A percentile compares a stretch with the other conserved stretches of the same genome.
Evolutionary conservation across 2,113 vertebrate species (phyloP).

Genomic region (Marcusenius ussheri): DNA sequence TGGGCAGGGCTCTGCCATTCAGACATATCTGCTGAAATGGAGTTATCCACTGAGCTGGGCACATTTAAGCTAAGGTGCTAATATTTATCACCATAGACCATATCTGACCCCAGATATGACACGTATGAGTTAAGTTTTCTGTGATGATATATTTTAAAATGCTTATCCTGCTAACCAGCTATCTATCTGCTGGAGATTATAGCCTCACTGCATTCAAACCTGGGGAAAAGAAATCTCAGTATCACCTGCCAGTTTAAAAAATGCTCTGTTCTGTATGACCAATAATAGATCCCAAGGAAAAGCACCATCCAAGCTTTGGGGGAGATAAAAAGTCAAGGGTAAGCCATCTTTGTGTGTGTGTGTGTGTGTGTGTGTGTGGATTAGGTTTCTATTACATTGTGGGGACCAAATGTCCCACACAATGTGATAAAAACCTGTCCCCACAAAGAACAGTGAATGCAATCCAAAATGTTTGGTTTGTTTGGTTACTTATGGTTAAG

Average conservation of each 20-base stretch:
- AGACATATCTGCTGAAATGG: neutral
- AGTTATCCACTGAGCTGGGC: neutral
- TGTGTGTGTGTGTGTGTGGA: too few species aligned
- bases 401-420: neutral
- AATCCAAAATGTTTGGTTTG: neutral
- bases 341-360: neutral
- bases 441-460: neutral
- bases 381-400: neutral
- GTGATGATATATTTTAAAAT: neutral
- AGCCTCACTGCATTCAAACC: neutral
- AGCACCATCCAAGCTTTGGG: neutral
- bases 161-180: neutral
- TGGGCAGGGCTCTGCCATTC: neutral
- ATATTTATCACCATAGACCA: neutral
- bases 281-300: neutral
- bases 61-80: neutral
- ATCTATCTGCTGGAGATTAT: neutral
- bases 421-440: neutral
- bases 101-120: neutral
- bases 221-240: neutral
- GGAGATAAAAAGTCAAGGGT: neutral
- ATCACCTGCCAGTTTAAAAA: neutral
- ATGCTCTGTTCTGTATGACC: neutral
- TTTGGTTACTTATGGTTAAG: neutral
- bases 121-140: neutral